Conservation (phyloP, 2,113 vertebrate genomes). For the Fukomys damarensis region DNA sequence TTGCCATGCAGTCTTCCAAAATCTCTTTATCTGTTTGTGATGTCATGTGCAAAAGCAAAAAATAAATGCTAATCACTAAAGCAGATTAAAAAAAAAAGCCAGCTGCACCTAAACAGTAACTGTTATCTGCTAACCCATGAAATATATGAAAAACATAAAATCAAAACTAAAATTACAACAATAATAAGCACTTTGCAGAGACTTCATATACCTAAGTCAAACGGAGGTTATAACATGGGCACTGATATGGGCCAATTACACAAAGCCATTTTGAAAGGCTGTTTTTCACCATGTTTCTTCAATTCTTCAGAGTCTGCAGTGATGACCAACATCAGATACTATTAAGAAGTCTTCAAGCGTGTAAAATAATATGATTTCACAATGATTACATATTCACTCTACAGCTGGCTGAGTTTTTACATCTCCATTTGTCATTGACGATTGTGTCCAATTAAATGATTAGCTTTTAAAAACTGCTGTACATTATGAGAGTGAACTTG, state of each 20-base stretch:
- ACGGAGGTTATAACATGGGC: constrained; percentile 74
- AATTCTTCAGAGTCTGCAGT: constrained; percentile 89
- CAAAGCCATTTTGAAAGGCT: constrained; percentile 82
- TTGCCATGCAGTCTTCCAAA: not conserved
- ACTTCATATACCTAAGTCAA: constrained; percentile 77
- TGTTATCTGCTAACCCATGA: constrained; percentile 72
- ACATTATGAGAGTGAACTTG: constrained; percentile 99
- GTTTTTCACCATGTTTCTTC: constrained; percentile 85
- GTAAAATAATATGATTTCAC: constrained; percentile 99
- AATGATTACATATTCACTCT: constrained; percentile 99
- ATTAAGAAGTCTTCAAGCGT: constrained; percentile 99
- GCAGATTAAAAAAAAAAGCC: constrained; percentile 48
- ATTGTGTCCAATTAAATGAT: constrained; percentile 99
- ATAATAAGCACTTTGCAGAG: constrained; percentile 75
- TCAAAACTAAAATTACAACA: constrained; percentile 73
- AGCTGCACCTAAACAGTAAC: constrained; percentile 61
- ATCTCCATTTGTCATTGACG: constrained; percentile 99
- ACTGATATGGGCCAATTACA: constrained; percentile 80
- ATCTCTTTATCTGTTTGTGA: constrained; percentile 51
- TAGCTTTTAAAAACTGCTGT: constrained; percentile 99
- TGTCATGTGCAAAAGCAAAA: constrained; percentile 65
- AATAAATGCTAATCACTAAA: constrained; percentile 64
- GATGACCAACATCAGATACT: constrained; percentile 96
- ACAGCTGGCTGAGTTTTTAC: constrained; percentile 99
- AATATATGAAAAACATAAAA: constrained; percentile 77